phyloP scores from a whole-genome alignment of 2,888 invertebrate genomes.

The Drosophila mimica region DNA sequence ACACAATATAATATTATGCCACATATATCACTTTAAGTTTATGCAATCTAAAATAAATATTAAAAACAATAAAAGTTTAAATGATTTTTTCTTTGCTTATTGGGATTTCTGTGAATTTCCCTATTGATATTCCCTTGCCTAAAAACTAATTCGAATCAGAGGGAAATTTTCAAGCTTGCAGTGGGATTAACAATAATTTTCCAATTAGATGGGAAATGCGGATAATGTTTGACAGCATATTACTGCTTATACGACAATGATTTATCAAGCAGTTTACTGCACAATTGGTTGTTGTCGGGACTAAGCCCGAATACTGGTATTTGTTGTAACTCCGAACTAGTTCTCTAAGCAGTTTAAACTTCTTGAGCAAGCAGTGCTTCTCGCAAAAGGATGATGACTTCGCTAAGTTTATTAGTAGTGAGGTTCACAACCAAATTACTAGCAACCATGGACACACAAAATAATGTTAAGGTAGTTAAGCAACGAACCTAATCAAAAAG shows the following conservation, averaged over 20 bases:
- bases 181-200: rapidly evolving
- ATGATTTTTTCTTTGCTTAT: background rate
- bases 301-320: background rate
- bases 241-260: conserved; percentile 1
- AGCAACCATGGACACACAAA: background rate
- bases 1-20: conserved; percentile 20
- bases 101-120: background rate
- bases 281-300: conserved; percentile 9
- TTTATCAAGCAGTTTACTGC: background rate
- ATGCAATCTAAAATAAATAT: conserved; percentile 57
- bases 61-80: background rate
- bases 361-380: conserved; percentile 1
- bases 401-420: background rate
- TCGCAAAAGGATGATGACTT: background rate
- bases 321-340: background rate
- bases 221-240: background rate
- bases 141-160: background rate
- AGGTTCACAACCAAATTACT: background rate
- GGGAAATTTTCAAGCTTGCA: background rate
- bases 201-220: background rate
- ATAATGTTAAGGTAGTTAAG: background rate
- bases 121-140: background rate
- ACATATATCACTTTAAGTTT: conserved; percentile 33
- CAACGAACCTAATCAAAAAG: background rate
- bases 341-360: background rate